phyloP scores from a whole-genome alignment of 53 echinoderm and acorn worm genomes.

The Astropecten irregularis region DNA sequence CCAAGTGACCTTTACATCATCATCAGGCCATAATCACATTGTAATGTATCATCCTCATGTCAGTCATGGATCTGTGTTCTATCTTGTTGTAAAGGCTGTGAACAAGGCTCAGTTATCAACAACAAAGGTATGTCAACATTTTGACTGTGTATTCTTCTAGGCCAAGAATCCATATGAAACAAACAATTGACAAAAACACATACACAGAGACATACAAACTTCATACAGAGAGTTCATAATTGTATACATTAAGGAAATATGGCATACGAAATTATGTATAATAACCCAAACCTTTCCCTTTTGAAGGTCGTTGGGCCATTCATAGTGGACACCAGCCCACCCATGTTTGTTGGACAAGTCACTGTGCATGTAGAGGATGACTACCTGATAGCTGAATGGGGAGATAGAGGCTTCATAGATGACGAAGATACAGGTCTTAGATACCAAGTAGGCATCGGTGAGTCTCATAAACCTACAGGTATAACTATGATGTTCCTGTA shows the following conservation, averaged over 20 bases:
- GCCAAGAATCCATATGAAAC: no score
- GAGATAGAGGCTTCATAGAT: slow-evolving; percentile 16
- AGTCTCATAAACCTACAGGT: slow-evolving; percentile 42
- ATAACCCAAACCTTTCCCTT: not conserved
- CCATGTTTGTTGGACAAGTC: slow-evolving; percentile 29
- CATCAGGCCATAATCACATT: slow-evolving; percentile 39
- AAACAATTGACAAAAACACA: no score
- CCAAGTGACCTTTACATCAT: slow-evolving; percentile 47
- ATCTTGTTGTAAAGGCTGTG: slow-evolving; percentile 34
- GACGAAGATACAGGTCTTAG: not conserved
- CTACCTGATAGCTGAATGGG: slow-evolving; percentile 27
- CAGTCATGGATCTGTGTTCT: slow-evolving; percentile 51
- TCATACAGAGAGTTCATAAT: slow-evolving; percentile 45
- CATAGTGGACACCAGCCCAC: slow-evolving; percentile 48
- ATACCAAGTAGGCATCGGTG: slow-evolving; percentile 37
- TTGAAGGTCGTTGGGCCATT: slow-evolving; percentile 42
- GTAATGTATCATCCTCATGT: slow-evolving; percentile 51
- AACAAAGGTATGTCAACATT: slow-evolving; percentile 45
- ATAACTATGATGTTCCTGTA: not conserved
- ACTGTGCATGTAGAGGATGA: not conserved
- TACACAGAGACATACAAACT: no score
- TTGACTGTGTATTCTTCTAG: no score
- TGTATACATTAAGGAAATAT: slow-evolving; percentile 23
- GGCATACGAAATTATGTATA: not conserved
- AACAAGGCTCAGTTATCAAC: slow-evolving; percentile 56